A percentile compares a stretch with the other conserved stretches of the same genome.
Evolutionary conservation across 2,888 invertebrate genomes (phyloP).

Genomic region (Heliothis peltigera): DNA sequence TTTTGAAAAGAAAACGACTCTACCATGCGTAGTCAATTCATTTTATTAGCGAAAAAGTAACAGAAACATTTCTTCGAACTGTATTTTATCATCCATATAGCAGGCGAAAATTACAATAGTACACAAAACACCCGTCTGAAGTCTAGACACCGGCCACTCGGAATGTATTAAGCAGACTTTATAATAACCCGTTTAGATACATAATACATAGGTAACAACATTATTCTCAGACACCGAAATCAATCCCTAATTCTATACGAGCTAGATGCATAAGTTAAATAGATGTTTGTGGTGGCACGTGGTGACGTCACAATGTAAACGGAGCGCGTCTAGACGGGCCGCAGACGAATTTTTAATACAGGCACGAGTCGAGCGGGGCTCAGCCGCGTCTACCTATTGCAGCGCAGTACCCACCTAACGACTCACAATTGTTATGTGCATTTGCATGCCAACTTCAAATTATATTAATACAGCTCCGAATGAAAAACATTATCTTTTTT

Average conservation of each 20-base stretch:
- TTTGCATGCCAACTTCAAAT: slow-evolving; percentile 4
- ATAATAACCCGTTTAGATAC: slow-evolving; percentile 46
- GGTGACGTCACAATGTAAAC: slow-evolving; percentile 74
- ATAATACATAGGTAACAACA: slow-evolving; percentile 43
- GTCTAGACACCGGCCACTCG: slow-evolving; percentile 52
- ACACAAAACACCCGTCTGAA: slow-evolving; percentile 55
- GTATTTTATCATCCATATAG: slow-evolving; percentile 37
- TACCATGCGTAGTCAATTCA: slow-evolving; percentile 4
- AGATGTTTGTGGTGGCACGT: slow-evolving; percentile 73
- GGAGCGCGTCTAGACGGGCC: slow-evolving; percentile 83
- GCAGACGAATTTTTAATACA: slow-evolving; percentile 86
- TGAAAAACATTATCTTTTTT: too few species aligned
- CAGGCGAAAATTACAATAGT: slow-evolving; percentile 48
- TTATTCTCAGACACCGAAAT: slow-evolving; percentile 45
- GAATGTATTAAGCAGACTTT: slow-evolving; percentile 51
- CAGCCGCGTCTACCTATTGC: slow-evolving; percentile 52
- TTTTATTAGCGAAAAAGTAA: slow-evolving; percentile 24
- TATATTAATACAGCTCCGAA: not conserved
- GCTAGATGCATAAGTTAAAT: slow-evolving; percentile 63
- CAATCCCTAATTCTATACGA: slow-evolving; percentile 52
- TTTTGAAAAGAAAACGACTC: not conserved
- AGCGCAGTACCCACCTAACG: slow-evolving; percentile 38
- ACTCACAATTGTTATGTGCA: slow-evolving; percentile 29
- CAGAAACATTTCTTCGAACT: slow-evolving; percentile 36
- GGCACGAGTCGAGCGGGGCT: slow-evolving; percentile 59